Base-by-base conservation (phyloP, 2,113 vertebrate genomes). In the Oxyura jamaicensis region DNA sequence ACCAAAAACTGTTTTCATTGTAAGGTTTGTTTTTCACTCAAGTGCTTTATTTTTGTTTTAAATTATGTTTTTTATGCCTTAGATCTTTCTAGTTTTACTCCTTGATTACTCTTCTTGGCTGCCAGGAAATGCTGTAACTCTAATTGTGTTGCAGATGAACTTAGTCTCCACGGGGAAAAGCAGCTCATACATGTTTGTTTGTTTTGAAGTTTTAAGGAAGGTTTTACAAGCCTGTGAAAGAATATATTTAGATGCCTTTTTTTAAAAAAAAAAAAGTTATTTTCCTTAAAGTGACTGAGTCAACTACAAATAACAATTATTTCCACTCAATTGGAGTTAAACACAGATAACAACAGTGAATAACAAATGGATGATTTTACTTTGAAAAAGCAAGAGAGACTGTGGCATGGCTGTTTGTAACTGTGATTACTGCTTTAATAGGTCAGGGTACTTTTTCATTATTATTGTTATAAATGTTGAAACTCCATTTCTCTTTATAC, bases 91-190 rank as follows among this genome's bases (percentile, higher is more conserved):
- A 56, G 55, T 53, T 92, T 86, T 86, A 39, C 23, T 74, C 82
- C 89, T 66, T 86, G 68, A 91, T 95, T 53, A 58, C 65, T 92
- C 73, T 25, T 77, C n/a, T 21, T 78, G 42, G 68, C 73, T 93
- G 91, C 83, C 86, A 86, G 29, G 68, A 80, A 76, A 81, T 62
- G 55, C 68, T 58, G 3, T n/a, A 93, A 73, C 71, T 67, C 71
- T 67, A 92, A 80, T 86, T 68, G 56, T 9, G 10, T 6, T 35
- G 3, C 76, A 80, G 83, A 86, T 83, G 3, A 90, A 94, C 94
- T 85, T 53, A 71, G 53, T 17, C 50, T 86, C 81, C 0, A 0
- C 31, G 39, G 81, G 82, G 69, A 94, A 8, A 23, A 62, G 59
- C 59, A 77, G 65, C 44, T 86, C 2, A 0, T 59, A 67, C 44